phyloP scores from a whole-genome alignment of 37 sponge, comb jelly and placozoan species.

The Diacarnus erythraeanus region DNA sequence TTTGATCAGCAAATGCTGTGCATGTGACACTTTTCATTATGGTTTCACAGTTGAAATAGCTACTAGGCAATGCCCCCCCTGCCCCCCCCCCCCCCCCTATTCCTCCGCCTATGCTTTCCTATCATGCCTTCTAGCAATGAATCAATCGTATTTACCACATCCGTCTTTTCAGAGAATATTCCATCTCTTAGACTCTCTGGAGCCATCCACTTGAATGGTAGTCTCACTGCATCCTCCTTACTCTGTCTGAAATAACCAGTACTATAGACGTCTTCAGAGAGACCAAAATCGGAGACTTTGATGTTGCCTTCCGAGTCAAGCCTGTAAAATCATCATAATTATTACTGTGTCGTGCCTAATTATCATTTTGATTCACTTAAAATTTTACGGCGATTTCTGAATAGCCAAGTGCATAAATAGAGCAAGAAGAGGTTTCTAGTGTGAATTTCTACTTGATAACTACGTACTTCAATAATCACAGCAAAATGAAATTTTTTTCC shows the following conservation, averaged over 20 bases:
- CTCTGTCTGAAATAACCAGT: slow-evolving; percentile 24
- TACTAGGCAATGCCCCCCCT: neutral
- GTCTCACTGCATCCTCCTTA: slow-evolving; percentile 10
- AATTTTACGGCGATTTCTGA: too few species aligned
- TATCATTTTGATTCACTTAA: neutral
- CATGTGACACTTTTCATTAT: too few species aligned
- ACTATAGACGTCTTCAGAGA: slow-evolving; percentile 32
- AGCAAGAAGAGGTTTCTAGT: too few species aligned
- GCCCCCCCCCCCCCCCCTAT: slow-evolving; percentile 1
- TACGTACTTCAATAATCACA: too few species aligned
- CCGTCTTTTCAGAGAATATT: slow-evolving; percentile 20
- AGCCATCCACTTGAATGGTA: slow-evolving; percentile 44
- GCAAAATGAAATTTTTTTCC: too few species aligned
- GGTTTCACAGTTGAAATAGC: too few species aligned
- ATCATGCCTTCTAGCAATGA: neutral
- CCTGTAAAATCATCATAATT: neutral
- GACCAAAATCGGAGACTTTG: slow-evolving; percentile 41
- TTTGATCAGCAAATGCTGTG: too few species aligned
- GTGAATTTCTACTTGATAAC: too few species aligned
- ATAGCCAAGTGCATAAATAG: too few species aligned
- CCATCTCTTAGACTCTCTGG: slow-evolving; percentile 23
- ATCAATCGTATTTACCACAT: slow-evolving; percentile 10
- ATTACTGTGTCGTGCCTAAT: too few species aligned
- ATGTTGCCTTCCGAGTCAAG: slow-evolving; percentile 15
- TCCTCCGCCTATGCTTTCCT: neutral